Evolutionary conservation across 2,113 vertebrate species (phyloP).

Genomic region (Mustelus asterias): DNA sequence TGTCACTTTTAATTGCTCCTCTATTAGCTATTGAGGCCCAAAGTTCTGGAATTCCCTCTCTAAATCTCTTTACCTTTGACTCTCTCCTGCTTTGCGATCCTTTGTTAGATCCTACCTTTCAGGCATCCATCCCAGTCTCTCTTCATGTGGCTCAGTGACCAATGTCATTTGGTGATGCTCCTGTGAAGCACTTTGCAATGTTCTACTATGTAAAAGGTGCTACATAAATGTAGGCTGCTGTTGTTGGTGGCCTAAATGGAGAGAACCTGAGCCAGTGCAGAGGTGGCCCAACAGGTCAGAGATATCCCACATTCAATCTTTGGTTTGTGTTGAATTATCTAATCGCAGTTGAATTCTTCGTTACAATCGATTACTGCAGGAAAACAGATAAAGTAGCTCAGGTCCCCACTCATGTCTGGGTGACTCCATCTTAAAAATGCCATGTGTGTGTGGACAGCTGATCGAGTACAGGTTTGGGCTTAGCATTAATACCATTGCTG

Average conservation of each 20-base stretch:
- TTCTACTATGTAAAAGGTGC: background rate
- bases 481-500: background rate
- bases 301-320: no score
- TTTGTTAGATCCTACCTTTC: background rate
- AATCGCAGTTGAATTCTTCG: background rate
- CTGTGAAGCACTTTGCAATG: background rate
- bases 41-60: background rate
- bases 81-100: background rate
- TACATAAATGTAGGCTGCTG: background rate
- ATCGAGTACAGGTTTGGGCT: background rate
- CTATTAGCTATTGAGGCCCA: no score
- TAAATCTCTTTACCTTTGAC: background rate
- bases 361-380: background rate
- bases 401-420: background rate
- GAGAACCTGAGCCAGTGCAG: background rate
- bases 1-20: no score
- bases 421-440: background rate
- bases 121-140: no score
- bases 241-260: background rate
- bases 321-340: background rate
- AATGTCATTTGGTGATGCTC: background rate
- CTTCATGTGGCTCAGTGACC: no score
- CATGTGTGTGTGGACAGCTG: background rate
- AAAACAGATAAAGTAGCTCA: background rate
- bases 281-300: background rate